Conservation (phyloP, 2,113 vertebrate genomes). For the Catharus minimus region DNA sequence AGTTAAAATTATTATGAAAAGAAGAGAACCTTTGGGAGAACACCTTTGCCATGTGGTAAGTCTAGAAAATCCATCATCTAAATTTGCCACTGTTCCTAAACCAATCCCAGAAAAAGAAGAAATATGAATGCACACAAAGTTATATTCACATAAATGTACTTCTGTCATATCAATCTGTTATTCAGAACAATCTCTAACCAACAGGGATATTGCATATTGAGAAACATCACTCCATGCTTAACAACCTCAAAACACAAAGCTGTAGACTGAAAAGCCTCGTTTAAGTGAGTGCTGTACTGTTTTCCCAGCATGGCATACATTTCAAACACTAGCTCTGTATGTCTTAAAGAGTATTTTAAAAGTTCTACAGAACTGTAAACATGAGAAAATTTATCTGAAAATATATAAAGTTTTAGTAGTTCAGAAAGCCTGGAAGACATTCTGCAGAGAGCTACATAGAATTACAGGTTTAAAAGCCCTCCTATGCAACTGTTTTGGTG, state of each 20-base stretch:
- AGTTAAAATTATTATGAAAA: neutral
- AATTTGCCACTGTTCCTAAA: neutral
- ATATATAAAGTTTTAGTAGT: neutral
- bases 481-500: neutral
- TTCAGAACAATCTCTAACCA: neutral
- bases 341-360: neutral
- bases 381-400: neutral
- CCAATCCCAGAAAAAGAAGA: neutral
- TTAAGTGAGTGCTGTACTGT: neutral
- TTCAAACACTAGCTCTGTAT: neutral
- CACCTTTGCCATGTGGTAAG: neutral
- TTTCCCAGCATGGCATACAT: neutral
- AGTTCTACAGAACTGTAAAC: neutral
- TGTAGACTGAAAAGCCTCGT: rapidly evolving
- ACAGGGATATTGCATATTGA: neutral
- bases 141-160: neutral
- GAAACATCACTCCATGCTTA: neutral
- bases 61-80: neutral
- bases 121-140: neutral
- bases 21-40: neutral
- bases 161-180: neutral
- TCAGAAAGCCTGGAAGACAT: neutral
- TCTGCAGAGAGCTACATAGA: neutral
- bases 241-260: neutral
- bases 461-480: neutral